These are phyloP conservation scores for Trissolcus basalis DNA, from an alignment of 1,140 invertebrate genomes.

Conservation along the genomic window DNA sequence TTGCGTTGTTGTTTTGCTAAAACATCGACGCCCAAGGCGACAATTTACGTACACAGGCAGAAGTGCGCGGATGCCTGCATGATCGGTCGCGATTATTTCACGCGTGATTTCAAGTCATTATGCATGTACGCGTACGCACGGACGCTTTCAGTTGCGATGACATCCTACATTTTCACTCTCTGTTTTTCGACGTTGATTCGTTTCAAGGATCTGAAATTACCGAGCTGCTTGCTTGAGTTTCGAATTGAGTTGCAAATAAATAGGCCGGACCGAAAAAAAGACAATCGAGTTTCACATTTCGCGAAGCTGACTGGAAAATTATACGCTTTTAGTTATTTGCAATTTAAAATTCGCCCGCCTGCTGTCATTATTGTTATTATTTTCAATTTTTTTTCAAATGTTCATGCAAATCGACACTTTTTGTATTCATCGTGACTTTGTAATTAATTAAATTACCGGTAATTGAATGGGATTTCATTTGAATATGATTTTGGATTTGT, in stretches of 20 bases:
- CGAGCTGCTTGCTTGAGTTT: not conserved
- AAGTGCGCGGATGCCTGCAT: conserved; percentile 22
- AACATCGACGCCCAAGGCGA: conserved; percentile 27
- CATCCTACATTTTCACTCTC: conserved; percentile 12
- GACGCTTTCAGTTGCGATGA: conserved; percentile 22
- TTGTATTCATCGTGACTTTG: too few species aligned
- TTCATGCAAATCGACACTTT: too few species aligned
- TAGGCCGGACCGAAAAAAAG: too few species aligned
- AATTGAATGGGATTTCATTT: too few species aligned
- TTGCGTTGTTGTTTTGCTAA: conserved; percentile 28
- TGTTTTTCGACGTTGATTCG: not conserved
- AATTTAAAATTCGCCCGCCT: too few species aligned
- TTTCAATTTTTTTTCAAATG: too few species aligned
- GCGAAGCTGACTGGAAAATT: too few species aligned
- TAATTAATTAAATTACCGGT: too few species aligned
- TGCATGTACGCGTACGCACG: conserved; percentile 8
- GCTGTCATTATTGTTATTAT: too few species aligned
- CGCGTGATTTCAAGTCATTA: conserved; percentile 32
- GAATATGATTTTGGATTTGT: too few species aligned
- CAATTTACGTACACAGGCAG: conserved; percentile 38
- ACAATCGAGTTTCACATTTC: too few species aligned
- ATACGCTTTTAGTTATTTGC: too few species aligned
- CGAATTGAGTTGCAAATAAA: not conserved
- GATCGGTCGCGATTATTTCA: conserved; percentile 34
- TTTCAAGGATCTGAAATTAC: not conserved